phyloP scores from a whole-genome alignment of 2,888 invertebrate species.

The Allolobophora icterica region DNA sequence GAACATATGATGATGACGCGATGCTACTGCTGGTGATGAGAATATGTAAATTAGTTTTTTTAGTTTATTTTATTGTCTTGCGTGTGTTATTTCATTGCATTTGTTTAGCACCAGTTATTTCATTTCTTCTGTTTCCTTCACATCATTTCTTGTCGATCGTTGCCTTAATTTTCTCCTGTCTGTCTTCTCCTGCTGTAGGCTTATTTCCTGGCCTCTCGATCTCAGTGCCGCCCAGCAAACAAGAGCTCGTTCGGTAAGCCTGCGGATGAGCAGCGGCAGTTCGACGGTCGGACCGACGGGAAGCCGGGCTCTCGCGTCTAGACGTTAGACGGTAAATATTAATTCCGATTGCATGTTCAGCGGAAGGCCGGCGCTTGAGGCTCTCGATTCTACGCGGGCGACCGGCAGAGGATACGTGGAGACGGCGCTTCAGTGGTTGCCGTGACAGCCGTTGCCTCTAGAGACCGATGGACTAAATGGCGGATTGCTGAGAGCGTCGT shows the following conservation, averaged over 20 bases:
- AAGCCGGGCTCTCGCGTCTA: background rate
- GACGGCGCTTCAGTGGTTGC: background rate
- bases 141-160: background rate
- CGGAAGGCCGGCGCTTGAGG: background rate
- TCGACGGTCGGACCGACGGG: background rate
- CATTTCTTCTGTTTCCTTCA: background rate
- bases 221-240: background rate
- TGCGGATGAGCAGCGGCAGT: background rate
- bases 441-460: background rate
- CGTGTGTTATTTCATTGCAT: too few relatives aligned
- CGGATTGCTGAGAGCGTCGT: slow-evolving; percentile 2
- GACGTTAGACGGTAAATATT: slow-evolving; percentile 6
- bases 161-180: background rate
- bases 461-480: background rate
- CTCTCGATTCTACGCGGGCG: background rate
- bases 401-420: background rate
- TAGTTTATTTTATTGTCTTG: too few relatives aligned
- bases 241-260: background rate
- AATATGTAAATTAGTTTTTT: too few relatives aligned
- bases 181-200: background rate
- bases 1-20: background rate
- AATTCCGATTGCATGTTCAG: background rate
- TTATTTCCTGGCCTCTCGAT: background rate
- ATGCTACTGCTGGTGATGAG: background rate
- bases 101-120: too few relatives aligned